Percentiles rank a stretch among this genome's conserved stretches.
Conservation (phyloP, 1,140 invertebrate genomes). For the Berghia stephanieae region DNA sequence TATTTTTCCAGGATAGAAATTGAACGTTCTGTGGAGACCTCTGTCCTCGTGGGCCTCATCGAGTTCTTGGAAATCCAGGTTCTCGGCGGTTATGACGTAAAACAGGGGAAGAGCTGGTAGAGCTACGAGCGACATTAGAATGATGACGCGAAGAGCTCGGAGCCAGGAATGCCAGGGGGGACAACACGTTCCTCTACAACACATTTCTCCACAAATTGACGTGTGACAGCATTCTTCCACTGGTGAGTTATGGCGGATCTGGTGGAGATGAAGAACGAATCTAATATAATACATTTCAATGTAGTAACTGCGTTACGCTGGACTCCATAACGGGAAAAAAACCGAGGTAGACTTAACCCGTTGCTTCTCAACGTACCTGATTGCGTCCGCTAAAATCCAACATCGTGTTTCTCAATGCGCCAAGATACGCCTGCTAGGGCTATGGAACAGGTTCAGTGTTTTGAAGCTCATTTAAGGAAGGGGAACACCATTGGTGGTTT, state of each 20-base stretch:
- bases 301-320: no score
- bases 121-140: slow-evolving; percentile 24
- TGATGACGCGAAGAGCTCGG: slow-evolving; percentile 12
- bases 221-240: slow-evolving; percentile 29
- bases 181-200: background rate
- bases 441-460: no score
- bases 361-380: no score
- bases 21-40: slow-evolving; percentile 24
- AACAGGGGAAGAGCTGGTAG: slow-evolving; percentile 25
- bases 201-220: slow-evolving; percentile 14
- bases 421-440: no score
- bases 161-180: slow-evolving; percentile 26
- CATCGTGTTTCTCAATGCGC: no score
- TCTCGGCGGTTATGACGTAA: slow-evolving; percentile 22
- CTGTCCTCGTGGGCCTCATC: background rate
- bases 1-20: slow-evolving; percentile 20
- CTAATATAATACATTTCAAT: no score
- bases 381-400: no score
- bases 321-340: no score
- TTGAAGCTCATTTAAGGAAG: no score
- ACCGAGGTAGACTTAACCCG: no score
- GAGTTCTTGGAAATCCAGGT: slow-evolving; percentile 29
- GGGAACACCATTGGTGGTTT: no score
- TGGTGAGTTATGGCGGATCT: slow-evolving; percentile 27
- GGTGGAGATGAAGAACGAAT: no score